Evolutionary conservation across 2,113 vertebrate species (phyloP), one percentile per base, ranked within the genome.

Genomic region (Amblyornis subalaris): DNA sequence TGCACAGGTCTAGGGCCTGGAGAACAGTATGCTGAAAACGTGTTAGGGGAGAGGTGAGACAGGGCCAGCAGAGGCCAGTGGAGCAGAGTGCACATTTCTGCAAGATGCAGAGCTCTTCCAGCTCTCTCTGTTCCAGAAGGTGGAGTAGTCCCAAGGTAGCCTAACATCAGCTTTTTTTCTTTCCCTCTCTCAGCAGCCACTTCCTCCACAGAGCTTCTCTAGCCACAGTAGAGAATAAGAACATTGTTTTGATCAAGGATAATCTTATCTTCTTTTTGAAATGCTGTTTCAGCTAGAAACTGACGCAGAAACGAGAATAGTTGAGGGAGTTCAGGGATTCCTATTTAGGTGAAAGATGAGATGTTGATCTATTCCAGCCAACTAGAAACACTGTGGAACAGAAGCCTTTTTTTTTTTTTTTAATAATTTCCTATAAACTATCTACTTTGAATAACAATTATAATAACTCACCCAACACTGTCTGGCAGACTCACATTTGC

Each of bases 231-330:
- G 76, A 96, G 76, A 95, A 86, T 86, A 92, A 64, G 61, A 94
- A 93, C 36, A 67, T 89, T 92, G 73, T 96, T 95, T 93, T 95
- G 90, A 93, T 85, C 92, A 83, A 93, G 90, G 79, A 95, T 92
- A 95, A 92, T 76, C 83, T 95, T 96, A 93, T 93, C 92, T 78
- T 92, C 73, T 89, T 90, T 90, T 65, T 93, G 95, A 91, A 96
- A 95, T 81, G 88, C 89, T 95, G 70, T 72, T 94, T 95, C 86
- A 96, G 83, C 91, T 93, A 84, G 36, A 86, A 75, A 74, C 80
- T 85, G 61, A 84, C n/a, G 80, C 48, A 84, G 86, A 93, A 90
- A 88, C 48, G 10, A 84, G 86, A 89, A 80, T 14, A 93, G 73
- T 89, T 77, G 79, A 89, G 61, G 53, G 92, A 96, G 73, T 72